phyloP scores from a whole-genome alignment of 1,140 invertebrate species.

The Onthophagus taurus region DNA sequence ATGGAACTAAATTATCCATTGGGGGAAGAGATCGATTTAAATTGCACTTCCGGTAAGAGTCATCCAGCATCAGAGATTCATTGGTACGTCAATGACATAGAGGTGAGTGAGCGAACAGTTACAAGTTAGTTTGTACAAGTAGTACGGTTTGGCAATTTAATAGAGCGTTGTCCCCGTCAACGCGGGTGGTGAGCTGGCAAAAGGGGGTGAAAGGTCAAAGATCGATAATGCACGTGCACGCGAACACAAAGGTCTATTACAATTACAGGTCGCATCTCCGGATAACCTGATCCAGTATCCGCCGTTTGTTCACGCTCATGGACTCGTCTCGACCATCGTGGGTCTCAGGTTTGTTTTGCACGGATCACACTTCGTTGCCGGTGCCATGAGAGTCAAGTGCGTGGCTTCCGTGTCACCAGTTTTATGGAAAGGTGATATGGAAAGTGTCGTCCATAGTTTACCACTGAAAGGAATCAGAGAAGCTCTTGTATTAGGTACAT shows the following conservation, averaged over 20 bases:
- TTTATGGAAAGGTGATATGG: slow-evolving; percentile 46
- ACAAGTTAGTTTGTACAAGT: too few species aligned
- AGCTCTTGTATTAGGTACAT: slow-evolving; percentile 48
- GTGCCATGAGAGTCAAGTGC: slow-evolving; percentile 49
- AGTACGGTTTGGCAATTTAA: too few species aligned
- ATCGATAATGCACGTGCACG: too few species aligned
- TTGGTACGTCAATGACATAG: slow-evolving; percentile 74
- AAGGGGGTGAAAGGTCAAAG: too few species aligned
- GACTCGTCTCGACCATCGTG: slow-evolving; percentile 44
- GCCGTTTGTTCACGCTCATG: slow-evolving; percentile 42
- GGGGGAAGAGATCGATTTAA: slow-evolving; percentile 69
- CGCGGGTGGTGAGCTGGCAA: too few species aligned
- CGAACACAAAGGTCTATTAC: background rate
- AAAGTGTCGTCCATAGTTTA: slow-evolving; percentile 43
- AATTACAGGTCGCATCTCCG: slow-evolving; percentile 37
- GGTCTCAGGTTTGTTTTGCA: slow-evolving; percentile 44
- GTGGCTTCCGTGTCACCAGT: slow-evolving; percentile 48
- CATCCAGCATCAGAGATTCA: slow-evolving; percentile 63
- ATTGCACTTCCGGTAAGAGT: slow-evolving; percentile 75
- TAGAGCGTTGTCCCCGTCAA: too few species aligned
- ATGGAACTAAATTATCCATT: slow-evolving; percentile 67
- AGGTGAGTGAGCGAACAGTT: too few species aligned
- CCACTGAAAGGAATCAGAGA: slow-evolving; percentile 48
- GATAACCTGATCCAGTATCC: slow-evolving; percentile 42
- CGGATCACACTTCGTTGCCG: slow-evolving; percentile 42